Evolutionary conservation across 2,113 vertebrate species (phyloP).

Genomic region (Phyllostomus hastatus): DNA sequence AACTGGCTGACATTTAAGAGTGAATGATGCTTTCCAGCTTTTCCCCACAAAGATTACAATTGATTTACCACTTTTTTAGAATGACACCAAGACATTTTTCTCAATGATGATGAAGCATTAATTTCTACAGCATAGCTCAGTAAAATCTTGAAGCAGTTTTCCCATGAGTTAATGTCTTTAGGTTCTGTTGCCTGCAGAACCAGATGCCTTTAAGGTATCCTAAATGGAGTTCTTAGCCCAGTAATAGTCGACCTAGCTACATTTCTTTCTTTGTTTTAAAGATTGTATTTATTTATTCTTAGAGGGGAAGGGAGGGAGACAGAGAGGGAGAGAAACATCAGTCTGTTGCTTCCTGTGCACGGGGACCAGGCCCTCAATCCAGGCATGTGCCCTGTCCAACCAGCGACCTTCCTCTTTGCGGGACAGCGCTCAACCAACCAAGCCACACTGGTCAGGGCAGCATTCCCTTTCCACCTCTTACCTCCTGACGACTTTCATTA

Average conservation of each 20-base stretch:
- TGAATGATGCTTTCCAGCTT: background rate
- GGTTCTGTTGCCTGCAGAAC: background rate
- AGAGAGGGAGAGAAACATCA: too few relatives aligned
- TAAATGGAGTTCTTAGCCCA: background rate
- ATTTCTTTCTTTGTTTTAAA: too few relatives aligned
- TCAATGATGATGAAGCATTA: constrained; percentile 18
- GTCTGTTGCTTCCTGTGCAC: too few relatives aligned
- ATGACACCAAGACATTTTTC: constrained; percentile 12
- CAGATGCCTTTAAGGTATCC: background rate
- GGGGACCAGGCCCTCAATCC: too few relatives aligned
- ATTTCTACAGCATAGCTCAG: background rate
- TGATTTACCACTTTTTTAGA: constrained; percentile 4
- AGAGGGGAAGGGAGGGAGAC: too few relatives aligned
- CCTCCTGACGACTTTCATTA: background rate
- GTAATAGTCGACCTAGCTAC: background rate
- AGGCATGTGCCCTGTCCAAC: too few relatives aligned
- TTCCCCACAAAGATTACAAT: background rate
- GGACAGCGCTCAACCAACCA: too few relatives aligned
- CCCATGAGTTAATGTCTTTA: background rate
- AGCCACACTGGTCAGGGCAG: too few relatives aligned
- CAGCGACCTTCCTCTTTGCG: too few relatives aligned
- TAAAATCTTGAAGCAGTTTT: background rate
- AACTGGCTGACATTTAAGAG: background rate
- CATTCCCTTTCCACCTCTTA: background rate
- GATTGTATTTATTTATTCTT: too few relatives aligned